Conservation (phyloP, 2,888 invertebrate species). For the Chalcis sispes region DNA sequence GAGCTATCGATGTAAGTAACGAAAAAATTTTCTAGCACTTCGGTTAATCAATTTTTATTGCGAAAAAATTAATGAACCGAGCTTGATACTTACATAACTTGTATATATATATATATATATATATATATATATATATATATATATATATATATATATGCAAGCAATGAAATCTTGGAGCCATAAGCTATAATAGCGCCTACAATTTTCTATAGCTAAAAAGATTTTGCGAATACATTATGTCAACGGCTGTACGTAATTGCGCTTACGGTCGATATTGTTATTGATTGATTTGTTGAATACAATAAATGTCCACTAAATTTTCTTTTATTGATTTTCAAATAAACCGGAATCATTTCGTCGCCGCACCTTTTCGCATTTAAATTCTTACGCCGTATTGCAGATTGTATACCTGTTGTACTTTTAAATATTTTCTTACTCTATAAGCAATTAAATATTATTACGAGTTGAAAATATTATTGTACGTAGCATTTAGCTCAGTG, state of each 20-base stretch:
- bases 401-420: too few relatives aligned
- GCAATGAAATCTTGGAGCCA: too few relatives aligned
- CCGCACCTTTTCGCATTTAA: neutral
- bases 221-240: slow-evolving; percentile 35
- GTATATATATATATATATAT: too few relatives aligned
- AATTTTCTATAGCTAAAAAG: slow-evolving; percentile 35
- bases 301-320: slow-evolving; percentile 20
- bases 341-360: slow-evolving; percentile 30
- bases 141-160: too few relatives aligned
- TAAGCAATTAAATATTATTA: too few relatives aligned
- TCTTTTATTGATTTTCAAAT: slow-evolving; percentile 43
- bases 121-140: too few relatives aligned
- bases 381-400: too few relatives aligned
- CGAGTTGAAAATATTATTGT: too few relatives aligned
- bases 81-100: slow-evolving; percentile 31
- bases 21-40: too few relatives aligned
- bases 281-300: slow-evolving; percentile 26
- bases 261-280: slow-evolving; percentile 31
- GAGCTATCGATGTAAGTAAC: too few relatives aligned
- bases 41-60: slow-evolving; percentile 39
- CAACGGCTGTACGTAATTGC: slow-evolving; percentile 21
- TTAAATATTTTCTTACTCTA: too few relatives aligned
- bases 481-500: too few relatives aligned
- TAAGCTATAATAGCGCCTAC: neutral
- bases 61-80: slow-evolving; percentile 28